Percentiles rank a stretch among this genome's conserved stretches.
Conservation (phyloP, 2,113 vertebrate genomes). For the Sarotherodon lohbergeri region DNA sequence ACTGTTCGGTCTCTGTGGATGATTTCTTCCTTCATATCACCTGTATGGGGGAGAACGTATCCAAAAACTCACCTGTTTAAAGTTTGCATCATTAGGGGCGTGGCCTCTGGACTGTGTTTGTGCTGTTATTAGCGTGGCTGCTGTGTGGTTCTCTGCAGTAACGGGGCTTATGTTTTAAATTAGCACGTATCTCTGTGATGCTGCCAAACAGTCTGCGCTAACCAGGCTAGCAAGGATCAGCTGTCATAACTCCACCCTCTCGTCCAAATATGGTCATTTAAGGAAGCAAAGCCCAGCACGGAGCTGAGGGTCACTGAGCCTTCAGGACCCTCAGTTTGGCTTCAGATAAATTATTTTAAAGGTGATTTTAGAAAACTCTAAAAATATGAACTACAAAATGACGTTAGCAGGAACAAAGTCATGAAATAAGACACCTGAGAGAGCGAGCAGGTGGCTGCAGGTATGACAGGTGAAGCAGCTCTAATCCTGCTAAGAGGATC, state of each 20-base stretch:
- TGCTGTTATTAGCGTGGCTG: neutral
- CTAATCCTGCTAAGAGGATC: constrained; percentile 48
- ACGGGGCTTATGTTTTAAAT: neutral
- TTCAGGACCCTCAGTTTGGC: neutral
- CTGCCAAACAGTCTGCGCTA: neutral
- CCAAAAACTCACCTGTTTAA: neutral
- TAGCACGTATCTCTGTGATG: neutral
- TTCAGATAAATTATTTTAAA: neutral
- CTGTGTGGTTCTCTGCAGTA: neutral
- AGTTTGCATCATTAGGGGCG: neutral
- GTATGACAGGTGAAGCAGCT: constrained; percentile 1
- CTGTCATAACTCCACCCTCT: neutral
- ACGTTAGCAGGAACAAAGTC: neutral
- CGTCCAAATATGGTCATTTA: neutral
- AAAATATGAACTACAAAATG: neutral
- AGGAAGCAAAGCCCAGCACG: neutral
- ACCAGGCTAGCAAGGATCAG: neutral
- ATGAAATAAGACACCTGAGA: neutral
- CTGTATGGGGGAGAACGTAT: neutral
- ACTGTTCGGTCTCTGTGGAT: neutral
- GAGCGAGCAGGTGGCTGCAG: neutral
- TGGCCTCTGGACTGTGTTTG: neutral
- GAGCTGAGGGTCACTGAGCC: neutral
- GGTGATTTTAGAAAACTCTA: neutral
- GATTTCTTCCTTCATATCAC: neutral